phyloP scores from a whole-genome alignment of 2,888 invertebrate species.

The Eupithecia insigniata region DNA sequence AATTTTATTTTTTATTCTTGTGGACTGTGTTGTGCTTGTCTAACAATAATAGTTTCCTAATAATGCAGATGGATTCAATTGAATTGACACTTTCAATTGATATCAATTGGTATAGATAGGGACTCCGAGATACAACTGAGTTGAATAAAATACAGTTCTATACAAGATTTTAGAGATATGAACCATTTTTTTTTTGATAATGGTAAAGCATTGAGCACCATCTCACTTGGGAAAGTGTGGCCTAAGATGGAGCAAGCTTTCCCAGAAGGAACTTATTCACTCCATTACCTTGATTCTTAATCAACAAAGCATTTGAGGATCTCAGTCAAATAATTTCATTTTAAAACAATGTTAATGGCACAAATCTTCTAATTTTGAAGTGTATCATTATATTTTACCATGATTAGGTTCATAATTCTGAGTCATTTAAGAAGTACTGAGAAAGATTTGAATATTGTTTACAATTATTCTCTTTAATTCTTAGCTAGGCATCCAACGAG shows the following conservation, averaged over 20 bases:
- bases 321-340: not conserved
- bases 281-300: not conserved
- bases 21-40: conserved; percentile 8
- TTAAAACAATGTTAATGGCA: conserved; percentile 4
- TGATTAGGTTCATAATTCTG: not conserved
- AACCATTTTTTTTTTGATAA: too few species aligned
- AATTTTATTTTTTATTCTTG: not conserved
- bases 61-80: conserved; percentile 39
- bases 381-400: not conserved
- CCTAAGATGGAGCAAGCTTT: too few species aligned
- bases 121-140: conserved; percentile 9
- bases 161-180: not conserved
- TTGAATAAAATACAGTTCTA: not conserved
- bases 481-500: not conserved
- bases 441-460: not conserved
- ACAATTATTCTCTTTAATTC: not conserved
- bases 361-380: conserved; percentile 4
- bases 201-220: too few species aligned
- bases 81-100: conserved; percentile 44
- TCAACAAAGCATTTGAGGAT: not conserved
- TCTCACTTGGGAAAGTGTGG: too few species aligned
- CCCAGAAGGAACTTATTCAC: too few species aligned
- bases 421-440: not conserved
- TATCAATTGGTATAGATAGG: conserved; percentile 40
- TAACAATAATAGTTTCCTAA: conserved; percentile 41